These are phyloP conservation scores for Megalops atlanticus DNA, from an alignment of 2,113 vertebrate species.

Conservation along the genomic window DNA sequence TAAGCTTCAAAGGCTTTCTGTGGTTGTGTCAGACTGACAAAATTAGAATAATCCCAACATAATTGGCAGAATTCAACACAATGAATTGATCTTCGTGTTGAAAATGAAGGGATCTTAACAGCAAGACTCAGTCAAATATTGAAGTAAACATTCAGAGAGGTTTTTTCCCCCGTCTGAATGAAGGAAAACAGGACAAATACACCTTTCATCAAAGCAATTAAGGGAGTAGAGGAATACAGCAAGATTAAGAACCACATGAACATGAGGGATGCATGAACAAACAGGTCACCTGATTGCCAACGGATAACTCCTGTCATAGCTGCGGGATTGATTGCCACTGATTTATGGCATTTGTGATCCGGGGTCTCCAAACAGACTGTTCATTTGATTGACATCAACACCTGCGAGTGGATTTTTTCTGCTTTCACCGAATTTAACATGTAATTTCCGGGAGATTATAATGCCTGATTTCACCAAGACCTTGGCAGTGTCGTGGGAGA, in stretches of 20 bases:
- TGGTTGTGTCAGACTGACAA: background rate
- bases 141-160: slow-evolving; percentile 5
- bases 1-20: slow-evolving; percentile 6
- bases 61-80: slow-evolving; percentile 3
- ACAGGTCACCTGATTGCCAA: background rate
- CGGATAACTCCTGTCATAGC: background rate
- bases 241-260: background rate
- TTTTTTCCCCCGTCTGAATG: slow-evolving; percentile 15
- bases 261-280: background rate
- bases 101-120: background rate
- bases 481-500: too few species aligned
- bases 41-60: slow-evolving; percentile 16
- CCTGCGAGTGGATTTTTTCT: background rate
- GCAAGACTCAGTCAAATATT: background rate
- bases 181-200: background rate
- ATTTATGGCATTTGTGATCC: background rate
- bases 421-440: too few species aligned
- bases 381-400: background rate
- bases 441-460: too few species aligned
- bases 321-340: background rate
- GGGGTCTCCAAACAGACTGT: background rate
- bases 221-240: background rate
- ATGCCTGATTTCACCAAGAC: too few species aligned
- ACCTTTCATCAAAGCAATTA: slow-evolving; percentile 16
- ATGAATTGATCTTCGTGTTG: slow-evolving; percentile 13